Conservation (phyloP, 2,888 invertebrate genomes). For the Noctua fimbriata region DNA sequence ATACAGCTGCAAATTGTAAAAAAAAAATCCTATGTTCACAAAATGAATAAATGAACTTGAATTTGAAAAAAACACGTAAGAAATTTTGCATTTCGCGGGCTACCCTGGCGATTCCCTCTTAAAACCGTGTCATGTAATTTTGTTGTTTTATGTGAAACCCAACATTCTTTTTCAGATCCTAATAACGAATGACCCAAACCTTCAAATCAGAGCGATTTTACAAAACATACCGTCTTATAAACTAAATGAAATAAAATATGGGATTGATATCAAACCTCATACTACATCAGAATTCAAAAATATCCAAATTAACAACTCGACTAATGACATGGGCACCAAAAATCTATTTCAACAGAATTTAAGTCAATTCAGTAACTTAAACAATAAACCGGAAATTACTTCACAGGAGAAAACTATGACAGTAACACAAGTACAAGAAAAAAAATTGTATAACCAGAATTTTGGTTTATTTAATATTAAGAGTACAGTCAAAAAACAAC, state of each 20-base stretch:
- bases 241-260: slow-evolving; percentile 69
- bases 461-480: background rate
- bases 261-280: slow-evolving; percentile 42
- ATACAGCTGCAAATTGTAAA: too few relatives aligned
- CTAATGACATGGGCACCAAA: background rate
- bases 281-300: slow-evolving; percentile 24
- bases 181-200: slow-evolving; percentile 69
- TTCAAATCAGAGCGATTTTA: slow-evolving; percentile 64
- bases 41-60: too few relatives aligned
- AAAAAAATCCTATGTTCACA: too few relatives aligned
- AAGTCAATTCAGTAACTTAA: background rate
- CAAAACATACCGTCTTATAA: slow-evolving; percentile 67
- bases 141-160: background rate
- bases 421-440: background rate
- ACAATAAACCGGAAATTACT: slow-evolving; percentile 36
- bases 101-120: too few relatives aligned
- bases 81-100: too few relatives aligned
- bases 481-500: slow-evolving; percentile 13
- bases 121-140: background rate
- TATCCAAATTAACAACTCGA: background rate
- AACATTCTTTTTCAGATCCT: slow-evolving; percentile 70
- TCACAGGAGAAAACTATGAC: slow-evolving; percentile 29
- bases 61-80: too few relatives aligned
- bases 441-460: background rate
- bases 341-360: slow-evolving; percentile 3